Evolutionary conservation across 1,140 invertebrate genomes (phyloP).

Genomic region (Bradynema listronoti): DNA sequence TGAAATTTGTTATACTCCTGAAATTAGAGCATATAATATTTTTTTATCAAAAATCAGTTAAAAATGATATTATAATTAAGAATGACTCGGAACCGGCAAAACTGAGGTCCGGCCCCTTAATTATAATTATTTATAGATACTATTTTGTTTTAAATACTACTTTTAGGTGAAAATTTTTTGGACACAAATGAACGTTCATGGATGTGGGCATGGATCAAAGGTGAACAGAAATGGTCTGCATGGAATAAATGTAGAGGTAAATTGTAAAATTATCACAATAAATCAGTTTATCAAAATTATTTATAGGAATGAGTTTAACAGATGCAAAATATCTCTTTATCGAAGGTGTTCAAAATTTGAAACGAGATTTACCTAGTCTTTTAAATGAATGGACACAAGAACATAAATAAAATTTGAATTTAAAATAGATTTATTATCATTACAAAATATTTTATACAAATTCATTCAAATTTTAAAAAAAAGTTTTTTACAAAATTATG

Average conservation of each 20-base stretch:
- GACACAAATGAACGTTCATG: conserved; percentile 33
- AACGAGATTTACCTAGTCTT: conserved; percentile 22
- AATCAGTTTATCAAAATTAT: neutral
- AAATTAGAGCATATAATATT: neutral
- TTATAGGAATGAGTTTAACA: conserved; percentile 15
- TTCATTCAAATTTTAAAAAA: neutral
- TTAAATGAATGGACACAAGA: conserved; percentile 29
- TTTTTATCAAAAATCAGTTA: neutral
- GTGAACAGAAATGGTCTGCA: conserved; percentile 41
- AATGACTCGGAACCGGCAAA: too few species aligned
- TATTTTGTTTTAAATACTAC: conserved; percentile 1
- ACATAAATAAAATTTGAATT: neutral
- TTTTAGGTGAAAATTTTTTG: conserved; percentile 36
- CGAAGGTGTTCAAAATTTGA: conserved; percentile 27
- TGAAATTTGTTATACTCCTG: neutral
- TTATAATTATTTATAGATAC: neutral
- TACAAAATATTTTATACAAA: neutral
- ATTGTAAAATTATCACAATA: neutral
- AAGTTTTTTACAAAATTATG: neutral
- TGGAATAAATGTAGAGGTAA: conserved; percentile 35
- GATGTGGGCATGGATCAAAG: conserved; percentile 45
- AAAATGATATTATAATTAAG: neutral
- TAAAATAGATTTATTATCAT: neutral
- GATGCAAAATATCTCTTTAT: conserved; percentile 35
- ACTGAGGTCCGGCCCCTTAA: too few species aligned